These are phyloP conservation scores for Hylomyscus alleni DNA, from an alignment of 2,797 vertebrate species.

Conservation along the genomic window DNA sequence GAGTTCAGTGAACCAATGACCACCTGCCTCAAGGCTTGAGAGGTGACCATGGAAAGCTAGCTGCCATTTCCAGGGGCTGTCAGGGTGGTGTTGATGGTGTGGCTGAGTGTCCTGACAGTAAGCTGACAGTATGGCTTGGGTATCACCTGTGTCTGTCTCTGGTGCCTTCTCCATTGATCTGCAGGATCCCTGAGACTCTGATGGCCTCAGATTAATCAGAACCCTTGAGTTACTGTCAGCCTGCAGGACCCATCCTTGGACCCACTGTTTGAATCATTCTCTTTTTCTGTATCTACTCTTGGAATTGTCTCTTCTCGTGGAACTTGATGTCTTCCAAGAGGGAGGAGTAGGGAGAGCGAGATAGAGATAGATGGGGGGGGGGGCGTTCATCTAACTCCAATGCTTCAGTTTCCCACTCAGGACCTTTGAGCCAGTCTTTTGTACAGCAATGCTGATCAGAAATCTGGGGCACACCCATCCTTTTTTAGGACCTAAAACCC, in stretches of 20 bases:
- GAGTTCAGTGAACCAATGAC: too few relatives aligned
- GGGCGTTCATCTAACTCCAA: background rate
- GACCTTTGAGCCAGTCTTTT: background rate
- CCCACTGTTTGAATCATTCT: background rate
- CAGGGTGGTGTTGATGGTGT: background rate
- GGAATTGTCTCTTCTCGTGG: background rate
- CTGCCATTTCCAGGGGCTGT: background rate
- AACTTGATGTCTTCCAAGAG: background rate
- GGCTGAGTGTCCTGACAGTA: background rate
- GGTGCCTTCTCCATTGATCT: background rate
- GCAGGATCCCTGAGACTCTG: background rate
- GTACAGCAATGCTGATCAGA: background rate
- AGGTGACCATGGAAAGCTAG: background rate
- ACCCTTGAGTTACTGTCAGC: background rate
- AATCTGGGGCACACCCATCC: background rate
- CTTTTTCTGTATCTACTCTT: background rate
- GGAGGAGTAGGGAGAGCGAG: too few relatives aligned
- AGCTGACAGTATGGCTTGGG: background rate
- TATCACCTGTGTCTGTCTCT: background rate
- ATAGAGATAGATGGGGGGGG: too few relatives aligned
- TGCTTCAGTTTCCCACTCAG: background rate
- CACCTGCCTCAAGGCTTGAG: background rate
- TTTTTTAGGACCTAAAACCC: background rate
- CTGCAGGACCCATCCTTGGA: background rate
- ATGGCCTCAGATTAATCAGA: background rate